A percentile compares a stretch with the other conserved stretches of the same genome.
phyloP scores from a whole-genome alignment of 1,140 invertebrate genomes.

The Listronotus oregonensis region DNA sequence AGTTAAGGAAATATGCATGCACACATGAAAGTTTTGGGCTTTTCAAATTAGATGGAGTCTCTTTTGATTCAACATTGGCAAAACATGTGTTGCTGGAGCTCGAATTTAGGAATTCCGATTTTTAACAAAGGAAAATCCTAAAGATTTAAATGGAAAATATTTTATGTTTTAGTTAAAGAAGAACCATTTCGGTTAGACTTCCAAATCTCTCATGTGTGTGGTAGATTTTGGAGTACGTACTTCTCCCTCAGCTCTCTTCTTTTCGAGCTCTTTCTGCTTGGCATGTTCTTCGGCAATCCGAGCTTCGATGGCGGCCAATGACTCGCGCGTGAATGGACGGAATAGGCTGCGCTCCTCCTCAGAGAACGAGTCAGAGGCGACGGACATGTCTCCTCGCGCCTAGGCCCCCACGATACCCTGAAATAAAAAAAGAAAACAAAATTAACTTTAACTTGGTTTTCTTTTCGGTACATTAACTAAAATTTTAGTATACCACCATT shows the following conservation, averaged over 20 bases:
- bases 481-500: too few species aligned
- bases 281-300: constrained; percentile 93
- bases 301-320: constrained; percentile 89
- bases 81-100: too few species aligned
- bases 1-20: too few species aligned
- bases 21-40: too few species aligned
- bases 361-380: constrained; percentile 86
- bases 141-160: too few species aligned
- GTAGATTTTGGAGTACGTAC: constrained; percentile 59
- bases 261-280: constrained; percentile 94
- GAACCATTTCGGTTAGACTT: not conserved
- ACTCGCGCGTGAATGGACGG: constrained; percentile 97
- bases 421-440: constrained; percentile 27
- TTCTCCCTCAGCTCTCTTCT: constrained; percentile 93
- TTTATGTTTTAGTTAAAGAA: not conserved
- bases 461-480: too few species aligned
- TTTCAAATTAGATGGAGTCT: too few species aligned
- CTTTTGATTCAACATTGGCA: too few species aligned
- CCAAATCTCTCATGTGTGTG: constrained; percentile 11
- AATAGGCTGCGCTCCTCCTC: constrained; percentile 94
- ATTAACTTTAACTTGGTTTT: not conserved
- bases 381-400: constrained; percentile 71
- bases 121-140: too few species aligned
- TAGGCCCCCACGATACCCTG: constrained; percentile 58
- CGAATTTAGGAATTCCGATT: too few species aligned